Percentiles rank a stretch among this genome's conserved stretches.
Evolutionary conservation across 2,113 vertebrate species (phyloP).

Genomic region (Cervus canadensis): DNA sequence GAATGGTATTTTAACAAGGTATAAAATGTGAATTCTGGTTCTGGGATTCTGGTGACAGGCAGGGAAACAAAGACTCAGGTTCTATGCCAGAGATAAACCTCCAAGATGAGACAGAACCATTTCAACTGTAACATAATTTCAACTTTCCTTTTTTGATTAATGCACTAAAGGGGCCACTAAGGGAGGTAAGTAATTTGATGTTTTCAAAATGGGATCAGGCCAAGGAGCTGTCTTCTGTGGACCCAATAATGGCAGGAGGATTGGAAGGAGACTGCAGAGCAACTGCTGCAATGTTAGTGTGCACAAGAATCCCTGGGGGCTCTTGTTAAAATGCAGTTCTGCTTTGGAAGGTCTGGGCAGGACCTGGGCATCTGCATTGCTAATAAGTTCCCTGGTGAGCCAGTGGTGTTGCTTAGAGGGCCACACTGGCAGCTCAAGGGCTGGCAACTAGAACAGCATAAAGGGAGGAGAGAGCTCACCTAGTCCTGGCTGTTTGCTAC

Average conservation of each 20-base stretch:
- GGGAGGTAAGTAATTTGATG: not conserved
- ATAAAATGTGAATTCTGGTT: not conserved
- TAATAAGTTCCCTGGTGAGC: not conserved
- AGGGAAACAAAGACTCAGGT: not conserved
- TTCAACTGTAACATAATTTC: not conserved
- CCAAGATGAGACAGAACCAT: not conserved
- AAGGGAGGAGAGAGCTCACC: not conserved
- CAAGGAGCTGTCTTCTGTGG: not conserved
- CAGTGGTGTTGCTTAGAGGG: not conserved
- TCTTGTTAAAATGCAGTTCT: not conserved
- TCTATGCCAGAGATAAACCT: not conserved
- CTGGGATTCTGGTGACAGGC: not conserved
- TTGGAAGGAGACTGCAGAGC: not conserved
- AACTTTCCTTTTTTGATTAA: not conserved
- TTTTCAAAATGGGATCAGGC: not conserved
- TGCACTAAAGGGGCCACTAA: not conserved
- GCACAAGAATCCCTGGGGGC: accelerated
- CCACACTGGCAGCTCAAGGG: not conserved
- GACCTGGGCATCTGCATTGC: not conserved
- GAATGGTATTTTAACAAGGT: not conserved
- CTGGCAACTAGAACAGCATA: not conserved
- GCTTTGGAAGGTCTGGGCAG: not conserved
- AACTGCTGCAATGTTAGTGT: accelerated
- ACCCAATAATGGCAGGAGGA: not conserved
- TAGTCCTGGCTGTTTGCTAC: not conserved